Conservation (phyloP, 2,797 vertebrate species). For the Cossypha polioptera region DNA sequence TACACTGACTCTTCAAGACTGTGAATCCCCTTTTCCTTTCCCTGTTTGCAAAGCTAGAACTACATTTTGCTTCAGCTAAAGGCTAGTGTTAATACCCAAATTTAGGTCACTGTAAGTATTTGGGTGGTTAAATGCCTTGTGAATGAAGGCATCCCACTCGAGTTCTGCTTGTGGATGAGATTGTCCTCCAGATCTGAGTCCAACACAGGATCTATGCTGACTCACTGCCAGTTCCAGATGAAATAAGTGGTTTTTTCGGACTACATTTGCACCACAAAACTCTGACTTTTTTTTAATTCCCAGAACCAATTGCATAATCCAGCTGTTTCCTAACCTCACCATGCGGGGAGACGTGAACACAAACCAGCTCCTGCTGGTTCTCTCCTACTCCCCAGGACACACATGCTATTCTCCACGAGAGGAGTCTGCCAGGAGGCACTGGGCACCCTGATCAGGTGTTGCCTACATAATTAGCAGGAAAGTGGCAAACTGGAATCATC, state of each 20-base stretch:
- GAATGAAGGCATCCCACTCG: neutral
- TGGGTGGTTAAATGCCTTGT: neutral
- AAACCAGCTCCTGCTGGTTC: neutral
- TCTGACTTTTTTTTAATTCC: neutral
- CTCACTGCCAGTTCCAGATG: neutral
- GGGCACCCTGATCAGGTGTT: neutral
- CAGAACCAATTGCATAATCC: neutral
- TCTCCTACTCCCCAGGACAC: neutral
- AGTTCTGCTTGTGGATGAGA: neutral
- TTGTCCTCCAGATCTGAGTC: neutral
- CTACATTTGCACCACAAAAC: neutral
- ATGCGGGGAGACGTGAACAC: neutral
- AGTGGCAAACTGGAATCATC: neutral
- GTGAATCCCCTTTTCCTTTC: neutral
- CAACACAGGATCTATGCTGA: neutral
- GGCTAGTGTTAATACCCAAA: neutral
- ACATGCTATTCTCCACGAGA: rapidly evolving
- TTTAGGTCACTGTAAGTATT: neutral
- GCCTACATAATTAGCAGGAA: neutral
- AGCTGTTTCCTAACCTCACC: neutral
- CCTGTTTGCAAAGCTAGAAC: neutral
- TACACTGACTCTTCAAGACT: neutral
- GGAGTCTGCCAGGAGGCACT: neutral
- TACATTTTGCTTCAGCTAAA: neutral
- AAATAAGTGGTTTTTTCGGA: rapidly evolving